Evolutionary conservation across 2,113 vertebrate species (phyloP).

Genomic region (Andinoacara biseriatus): DNA sequence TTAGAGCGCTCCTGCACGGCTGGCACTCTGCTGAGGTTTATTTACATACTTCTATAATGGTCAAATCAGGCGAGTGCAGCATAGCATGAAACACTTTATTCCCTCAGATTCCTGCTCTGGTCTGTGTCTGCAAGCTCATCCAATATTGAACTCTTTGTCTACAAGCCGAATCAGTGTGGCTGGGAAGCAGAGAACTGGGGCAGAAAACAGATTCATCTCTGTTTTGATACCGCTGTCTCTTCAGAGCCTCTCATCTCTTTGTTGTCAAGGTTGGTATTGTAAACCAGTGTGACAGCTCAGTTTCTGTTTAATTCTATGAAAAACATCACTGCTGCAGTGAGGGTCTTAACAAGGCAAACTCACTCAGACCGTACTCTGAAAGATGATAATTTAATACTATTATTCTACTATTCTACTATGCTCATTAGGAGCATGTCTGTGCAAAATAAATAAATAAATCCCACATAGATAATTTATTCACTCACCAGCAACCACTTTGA

Average conservation of each 20-base stretch:
- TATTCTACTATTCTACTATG: slow-evolving; percentile 33
- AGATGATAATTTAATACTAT: slow-evolving; percentile 50
- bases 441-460: slow-evolving; percentile 34
- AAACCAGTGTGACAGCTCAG: slow-evolving; percentile 37
- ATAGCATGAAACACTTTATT: slow-evolving; percentile 56
- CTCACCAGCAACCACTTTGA: slow-evolving; percentile 57
- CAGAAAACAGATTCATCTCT: slow-evolving; percentile 57
- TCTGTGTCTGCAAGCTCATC: slow-evolving; percentile 47
- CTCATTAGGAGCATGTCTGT: slow-evolving; percentile 48
- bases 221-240: slow-evolving; percentile 43
- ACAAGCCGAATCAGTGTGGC: slow-evolving; percentile 40
- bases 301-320: slow-evolving; percentile 44
- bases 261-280: slow-evolving; percentile 43
- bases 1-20: slow-evolving; percentile 30
- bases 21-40: slow-evolving; percentile 25
- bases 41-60: slow-evolving; percentile 69
- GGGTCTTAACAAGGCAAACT: background rate
- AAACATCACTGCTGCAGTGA: slow-evolving; percentile 1
- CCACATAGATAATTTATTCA: slow-evolving; percentile 57
- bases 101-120: slow-evolving; percentile 39
- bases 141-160: slow-evolving; percentile 66
- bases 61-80: slow-evolving; percentile 46
- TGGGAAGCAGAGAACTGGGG: slow-evolving; percentile 61
- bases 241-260: slow-evolving; percentile 37
- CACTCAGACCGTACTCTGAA: background rate